Evolutionary conservation across 2,888 invertebrate genomes (phyloP).

Genomic region (Drepanosiphum platanoidis): DNA sequence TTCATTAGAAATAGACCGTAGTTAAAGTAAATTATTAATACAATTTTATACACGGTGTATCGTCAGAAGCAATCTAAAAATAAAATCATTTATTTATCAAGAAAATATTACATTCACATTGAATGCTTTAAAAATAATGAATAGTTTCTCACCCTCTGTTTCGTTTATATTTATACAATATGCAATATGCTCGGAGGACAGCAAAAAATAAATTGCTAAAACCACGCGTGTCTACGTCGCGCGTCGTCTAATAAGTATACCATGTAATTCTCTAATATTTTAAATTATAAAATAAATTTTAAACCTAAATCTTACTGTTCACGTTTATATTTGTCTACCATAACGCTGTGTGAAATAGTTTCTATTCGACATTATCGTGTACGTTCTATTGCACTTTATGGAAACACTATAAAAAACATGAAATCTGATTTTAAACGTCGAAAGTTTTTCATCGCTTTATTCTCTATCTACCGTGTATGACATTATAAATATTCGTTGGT

Average conservation of each 20-base stretch:
- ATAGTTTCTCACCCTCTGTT: not conserved
- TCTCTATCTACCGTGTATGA: too few relatives aligned
- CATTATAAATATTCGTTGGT: not conserved
- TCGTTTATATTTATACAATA: not conserved
- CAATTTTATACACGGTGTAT: not conserved
- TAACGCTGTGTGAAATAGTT: too few relatives aligned
- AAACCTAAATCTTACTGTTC: not conserved
- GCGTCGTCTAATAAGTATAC: not conserved
- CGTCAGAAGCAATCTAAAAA: not conserved
- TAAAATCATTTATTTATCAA: not conserved
- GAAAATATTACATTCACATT: not conserved
- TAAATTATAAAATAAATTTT: not conserved
- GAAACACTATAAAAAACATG: too few relatives aligned
- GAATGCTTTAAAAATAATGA: not conserved
- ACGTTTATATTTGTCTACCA: not conserved
- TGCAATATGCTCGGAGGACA: not conserved
- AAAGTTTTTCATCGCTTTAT: too few relatives aligned
- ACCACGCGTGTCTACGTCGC: not conserved
- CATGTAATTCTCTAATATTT: not conserved
- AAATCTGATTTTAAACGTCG: not conserved
- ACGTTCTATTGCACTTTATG: not conserved
- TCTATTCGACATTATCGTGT: not conserved
- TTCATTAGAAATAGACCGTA: slow-evolving; percentile 16
- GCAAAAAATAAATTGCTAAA: not conserved
- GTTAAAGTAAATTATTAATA: slow-evolving; percentile 24